Base-by-base conservation (phyloP, 2,888 invertebrate genomes). In the Chromoteleia sp. region DNA sequence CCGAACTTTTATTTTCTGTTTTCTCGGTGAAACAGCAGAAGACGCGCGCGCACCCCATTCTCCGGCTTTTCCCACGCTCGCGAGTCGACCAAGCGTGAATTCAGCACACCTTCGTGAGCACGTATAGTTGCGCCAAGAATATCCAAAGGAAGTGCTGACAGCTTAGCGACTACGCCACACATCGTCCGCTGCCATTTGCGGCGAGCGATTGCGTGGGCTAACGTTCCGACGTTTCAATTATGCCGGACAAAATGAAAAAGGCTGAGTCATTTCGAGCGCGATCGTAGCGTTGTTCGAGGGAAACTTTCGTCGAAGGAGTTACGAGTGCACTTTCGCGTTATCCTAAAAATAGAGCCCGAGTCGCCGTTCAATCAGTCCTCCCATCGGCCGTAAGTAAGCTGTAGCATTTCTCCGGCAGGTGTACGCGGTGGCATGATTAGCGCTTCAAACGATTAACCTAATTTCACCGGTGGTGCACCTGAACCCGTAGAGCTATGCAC, bases 381-480 rank as follows among this genome's bases (percentile, higher is more conserved):
- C 14, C 29, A 30, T 7, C 21, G 25, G 33, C 7, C 10, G 58
- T 14, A 41, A 50, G 52, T 52, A 58, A 56, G 19, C 19, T 48
- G 56, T 7, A 10, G 48, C 48, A 19, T 79, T 50, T 45, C 59
- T 17, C 25, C 63, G 12, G 41, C 75, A 68, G 63, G 75, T 80
- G 68, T 15, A 45, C 41, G 43, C 10, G 15, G 12, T 25, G 56
- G 41, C 39, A 82, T 85, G 87, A 88, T 89, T 87, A 88, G 85
- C 85, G 83, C 82, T 84, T 73, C 75, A 80, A 85, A 85, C 87
- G 88, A 88, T 88, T 88, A 88, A 89, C 88, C 88, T 83, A 86
- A 88, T 88, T 88, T 86, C 84, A 70, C 81, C 81, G 50, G 41
- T 65, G 85, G 81, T 81, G 85, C 86, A 87, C 86, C 87, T 86